Base-by-base conservation (phyloP, 2,888 invertebrate genomes). In the Cryptocephalus moraei region DNA sequence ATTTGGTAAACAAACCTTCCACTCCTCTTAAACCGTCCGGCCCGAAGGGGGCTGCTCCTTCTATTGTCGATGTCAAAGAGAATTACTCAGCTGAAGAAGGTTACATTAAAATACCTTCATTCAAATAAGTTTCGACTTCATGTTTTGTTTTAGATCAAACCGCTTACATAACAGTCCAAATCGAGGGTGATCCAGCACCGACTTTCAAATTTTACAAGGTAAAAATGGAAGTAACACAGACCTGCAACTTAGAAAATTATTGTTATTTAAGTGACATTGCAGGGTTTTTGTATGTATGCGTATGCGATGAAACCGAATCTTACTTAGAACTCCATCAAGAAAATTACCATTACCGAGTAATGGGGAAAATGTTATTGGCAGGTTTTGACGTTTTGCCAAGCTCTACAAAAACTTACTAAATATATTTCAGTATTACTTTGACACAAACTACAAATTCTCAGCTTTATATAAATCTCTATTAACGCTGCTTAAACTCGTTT, bases 1-100 rank as follows among this genome's bases (percentile, higher is more conserved):
- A 91, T 68, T 80, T 84, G 59, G 87, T 92, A 70, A 90, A 93
- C 69, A 89, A 91, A 69, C 86, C 91, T 40, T 91, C 91, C 44
- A 91, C 92, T 46, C 93, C 95, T 42, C 75, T 95, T 56, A 84
- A 82, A 67, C 79, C 88, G 54, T 70, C 81, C 46, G 92, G 91
- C 54, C 79, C 81, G 64, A 81, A 81, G 55, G 91, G 91, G 51
- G 49, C 60, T 32, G 90, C 92, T 56, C 92, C 95, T 38, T 80
- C 81, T 57, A 94, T 95, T 69, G 84, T 93, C 57, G 92, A 93
- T 71, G 86, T 91, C 40, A 90, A 93, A 70, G 91, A 93, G 68
- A 95, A 89, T 66, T 94, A 96, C 73, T 89, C 94, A 41, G 93
- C 93, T 49, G 86, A 92, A 72, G 97, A 97, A 86, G 95, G 96